Conservation (phyloP, 2,113 vertebrate genomes). For the Phodopus roborovskii region DNA sequence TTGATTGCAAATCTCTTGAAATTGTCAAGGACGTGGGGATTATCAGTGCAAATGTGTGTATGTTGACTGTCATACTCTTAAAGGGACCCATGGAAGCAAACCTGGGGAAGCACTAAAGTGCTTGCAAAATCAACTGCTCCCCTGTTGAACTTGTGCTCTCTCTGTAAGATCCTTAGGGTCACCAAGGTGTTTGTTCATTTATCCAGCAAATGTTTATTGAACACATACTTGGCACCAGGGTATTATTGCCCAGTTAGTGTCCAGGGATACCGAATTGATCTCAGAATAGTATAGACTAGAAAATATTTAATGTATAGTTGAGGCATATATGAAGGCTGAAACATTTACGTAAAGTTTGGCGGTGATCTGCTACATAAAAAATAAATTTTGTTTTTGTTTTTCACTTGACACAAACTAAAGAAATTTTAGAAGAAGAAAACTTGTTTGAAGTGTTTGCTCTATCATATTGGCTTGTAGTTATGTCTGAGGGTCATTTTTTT, state of each 20-base stretch:
- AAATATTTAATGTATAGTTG: not conserved
- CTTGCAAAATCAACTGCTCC: not conserved
- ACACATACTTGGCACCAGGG: not conserved
- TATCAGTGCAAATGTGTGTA: slow-evolving; percentile 15
- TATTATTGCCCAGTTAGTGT: not conserved
- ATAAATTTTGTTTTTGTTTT: not conserved
- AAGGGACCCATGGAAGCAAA: not conserved
- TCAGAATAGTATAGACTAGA: not conserved
- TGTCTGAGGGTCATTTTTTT: not conserved
- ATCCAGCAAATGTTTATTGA: slow-evolving; percentile 13
- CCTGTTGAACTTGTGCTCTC: not conserved
- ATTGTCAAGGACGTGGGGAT: slow-evolving; percentile 41
- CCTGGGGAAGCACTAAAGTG: not conserved
- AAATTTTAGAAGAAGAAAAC: no score
- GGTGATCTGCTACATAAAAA: not conserved
- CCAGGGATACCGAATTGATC: not conserved
- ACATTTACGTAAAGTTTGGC: not conserved
- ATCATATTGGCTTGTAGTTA: not conserved
- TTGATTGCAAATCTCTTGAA: slow-evolving; percentile 60
- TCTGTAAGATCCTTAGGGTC: not conserved
- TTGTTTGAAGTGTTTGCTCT: not conserved
- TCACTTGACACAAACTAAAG: not conserved
- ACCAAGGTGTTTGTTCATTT: not conserved
- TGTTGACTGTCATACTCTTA: slow-evolving; percentile 28
- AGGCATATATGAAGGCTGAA: not conserved